Evolutionary conservation across 2,888 invertebrate genomes (phyloP), one percentile per base, ranked within the genome.

Genomic region (Ypsolopha scabrella): DNA sequence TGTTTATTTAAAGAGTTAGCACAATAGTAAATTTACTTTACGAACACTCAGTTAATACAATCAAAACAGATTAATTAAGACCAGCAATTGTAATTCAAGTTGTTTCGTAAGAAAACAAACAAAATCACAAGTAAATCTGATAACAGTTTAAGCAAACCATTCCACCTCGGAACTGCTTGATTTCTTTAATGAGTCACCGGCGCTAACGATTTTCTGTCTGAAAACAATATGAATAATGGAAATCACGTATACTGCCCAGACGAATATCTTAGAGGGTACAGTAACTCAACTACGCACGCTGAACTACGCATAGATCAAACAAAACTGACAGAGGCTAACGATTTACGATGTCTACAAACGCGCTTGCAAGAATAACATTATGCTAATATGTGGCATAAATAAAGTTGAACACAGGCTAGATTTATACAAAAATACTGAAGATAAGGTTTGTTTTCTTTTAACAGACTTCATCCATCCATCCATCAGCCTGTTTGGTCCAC

Each of bases 191-290:
- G 85, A 83, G 74, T 81, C 82, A 83, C 68, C 53, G 58, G 60
- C 53, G 61, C 65, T 79, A 81, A 80, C 78, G 77, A 82, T 80
- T 82, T 82, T 80, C 72, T 71, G 72, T 79, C 76, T 46, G 43
- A 58, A 60, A 70, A 75, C 75, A 75, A 77, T 73, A 78, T 81
- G 80, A 82, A 81, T 83, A 79, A 82, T 83, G 75, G 69, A 80
- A 66, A 65, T 60, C 69, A 67, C 68, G 68, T 66, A 69, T 11
- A 46, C 46, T 46, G 34, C 34, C 36, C 46, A 4, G 35, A 33
- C n/a, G 24, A 24, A 24, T 24, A 24, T 55, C 54, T 54, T 48
- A 54, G 34, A 24, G n/a, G 34, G 41, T 11, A 33, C 49, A 50
- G 37, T 51, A 24, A 46, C 50, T 48, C 41, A 44, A 24, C 24